Conservation (phyloP, 2,888 invertebrate genomes). For the Platycheirus albimanus region DNA sequence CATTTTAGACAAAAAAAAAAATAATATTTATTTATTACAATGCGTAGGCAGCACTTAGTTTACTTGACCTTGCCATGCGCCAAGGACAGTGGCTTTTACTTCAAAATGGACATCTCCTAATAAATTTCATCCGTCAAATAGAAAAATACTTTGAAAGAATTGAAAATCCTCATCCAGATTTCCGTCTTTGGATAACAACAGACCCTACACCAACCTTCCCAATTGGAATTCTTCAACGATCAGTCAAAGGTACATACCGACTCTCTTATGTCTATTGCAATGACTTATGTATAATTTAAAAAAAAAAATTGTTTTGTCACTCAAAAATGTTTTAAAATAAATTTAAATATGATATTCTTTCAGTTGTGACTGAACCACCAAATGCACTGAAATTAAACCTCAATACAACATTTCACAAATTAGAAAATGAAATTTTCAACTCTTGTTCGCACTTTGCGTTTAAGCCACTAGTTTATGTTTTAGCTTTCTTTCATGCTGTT, state of each 20-base stretch:
- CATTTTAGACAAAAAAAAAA: too few relatives aligned
- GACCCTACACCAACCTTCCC: conserved; percentile 94
- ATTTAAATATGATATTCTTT: conserved; percentile 75
- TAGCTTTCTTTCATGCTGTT: conserved; percentile 97
- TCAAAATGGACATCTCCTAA: conserved; percentile 95
- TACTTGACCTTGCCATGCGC: conserved; percentile 87
- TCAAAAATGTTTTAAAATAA: too few relatives aligned
- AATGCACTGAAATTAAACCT: conserved; percentile 95
- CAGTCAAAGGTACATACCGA: conserved; percentile 89
- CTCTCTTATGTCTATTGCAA: too few relatives aligned
- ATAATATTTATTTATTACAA: too few relatives aligned
- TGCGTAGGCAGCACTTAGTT: conserved; percentile 88
- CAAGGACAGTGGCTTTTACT: conserved; percentile 96
- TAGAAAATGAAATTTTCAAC: conserved; percentile 89
- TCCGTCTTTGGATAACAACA: conserved; percentile 96
- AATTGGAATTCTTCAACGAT: conserved; percentile 93
- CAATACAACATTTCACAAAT: conserved; percentile 93
- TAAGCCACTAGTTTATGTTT: conserved; percentile 91
- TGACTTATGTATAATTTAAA: too few relatives aligned
- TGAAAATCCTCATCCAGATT: conserved; percentile 93
- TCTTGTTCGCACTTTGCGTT: conserved; percentile 90
- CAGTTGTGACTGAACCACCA: conserved; percentile 96
- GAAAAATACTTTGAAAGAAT: conserved; percentile 93
- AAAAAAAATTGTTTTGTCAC: too few relatives aligned
- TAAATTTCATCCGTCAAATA: conserved; percentile 90